Evolutionary conservation across 2,797 vertebrate species (phyloP).

Genomic region (Choloepus didactylus): DNA sequence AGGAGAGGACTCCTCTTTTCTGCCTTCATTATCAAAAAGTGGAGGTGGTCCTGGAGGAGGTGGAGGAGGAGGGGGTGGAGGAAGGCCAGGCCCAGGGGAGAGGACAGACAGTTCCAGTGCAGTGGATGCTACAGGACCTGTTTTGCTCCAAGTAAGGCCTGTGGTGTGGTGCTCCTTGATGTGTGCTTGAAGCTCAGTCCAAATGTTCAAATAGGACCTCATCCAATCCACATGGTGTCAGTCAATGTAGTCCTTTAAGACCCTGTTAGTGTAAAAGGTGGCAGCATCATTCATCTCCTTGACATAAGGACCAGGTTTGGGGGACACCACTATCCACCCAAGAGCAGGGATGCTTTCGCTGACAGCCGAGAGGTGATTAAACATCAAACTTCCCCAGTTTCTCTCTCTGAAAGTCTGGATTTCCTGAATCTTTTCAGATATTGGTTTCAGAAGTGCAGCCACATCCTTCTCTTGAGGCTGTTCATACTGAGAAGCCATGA

Average conservation of each 20-base stretch:
- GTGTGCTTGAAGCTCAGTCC: slow-evolving; percentile 96
- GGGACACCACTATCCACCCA: too few species aligned
- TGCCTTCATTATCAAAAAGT: slow-evolving; percentile 85
- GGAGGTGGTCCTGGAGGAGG: slow-evolving; percentile 93
- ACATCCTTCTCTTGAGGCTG: too few species aligned
- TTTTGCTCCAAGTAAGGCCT: slow-evolving; percentile 96
- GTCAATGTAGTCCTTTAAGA: slow-evolving; percentile 88
- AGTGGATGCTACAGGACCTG: slow-evolving; percentile 86
- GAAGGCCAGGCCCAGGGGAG: slow-evolving; percentile 87
- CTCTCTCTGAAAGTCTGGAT: too few species aligned
- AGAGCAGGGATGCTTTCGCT: too few species aligned
- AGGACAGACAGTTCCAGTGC: slow-evolving; percentile 16
- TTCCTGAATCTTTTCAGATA: too few species aligned
- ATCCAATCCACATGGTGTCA: slow-evolving; percentile 97
- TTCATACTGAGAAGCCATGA: too few species aligned
- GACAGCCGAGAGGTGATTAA: too few species aligned
- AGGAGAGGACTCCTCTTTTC: slow-evolving; percentile 86
- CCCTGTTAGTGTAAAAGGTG: too few species aligned
- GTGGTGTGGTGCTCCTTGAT: slow-evolving; percentile 97
- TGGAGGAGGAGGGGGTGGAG: slow-evolving; percentile 89
- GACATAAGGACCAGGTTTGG: too few species aligned
- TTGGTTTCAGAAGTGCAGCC: too few species aligned
- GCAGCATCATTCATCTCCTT: too few species aligned
- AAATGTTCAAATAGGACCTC: slow-evolving; percentile 95
- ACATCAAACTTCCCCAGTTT: too few species aligned